Base-by-base conservation (phyloP, 2,113 vertebrate genomes). In the Atrichornis clamosus region DNA sequence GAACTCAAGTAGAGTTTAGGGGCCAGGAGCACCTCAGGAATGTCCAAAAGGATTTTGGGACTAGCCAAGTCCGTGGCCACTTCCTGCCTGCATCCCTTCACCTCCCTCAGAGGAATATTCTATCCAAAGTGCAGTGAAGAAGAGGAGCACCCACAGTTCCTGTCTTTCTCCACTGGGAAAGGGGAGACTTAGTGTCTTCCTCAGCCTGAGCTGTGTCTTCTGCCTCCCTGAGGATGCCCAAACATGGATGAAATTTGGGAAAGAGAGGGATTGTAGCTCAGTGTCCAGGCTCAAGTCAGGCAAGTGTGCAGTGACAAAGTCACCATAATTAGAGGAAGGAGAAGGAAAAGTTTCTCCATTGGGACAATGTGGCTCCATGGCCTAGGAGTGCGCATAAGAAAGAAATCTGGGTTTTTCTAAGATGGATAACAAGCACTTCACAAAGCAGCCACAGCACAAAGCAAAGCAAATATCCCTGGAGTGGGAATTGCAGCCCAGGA, bases 61-160 rank as follows among this genome's bases (percentile, higher is more conserved):
- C 15, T 67, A 55, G 16, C 23, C 62, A 90, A 1, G 11, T 69
- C 50, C 0, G 0, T 10, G 85, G 35, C 39, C 10, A 28, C 27
- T 9, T 73, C 49, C 63, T 17, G 19, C 42, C 82, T 13, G 3
- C 5, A 5, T 30, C 65, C 7, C 52, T 62, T 15, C 50, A 27
- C 2, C 50, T 39, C 52, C 39, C 50, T 39, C 4, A 0, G 18
- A 77, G 55, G 41, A 32, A 33, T 15, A 28, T 33, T 62, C 27
- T 37, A 0, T 11, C 42, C 41, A 37, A 64, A 42, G 6, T 7
- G 19, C 19, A 42, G 30, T 3, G 37, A 60, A 39, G 33, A 56
- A 49, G 32, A 63, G 32, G 24, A 60, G 41, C 35, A 35, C 3
- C 10, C 39, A 49, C 62, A 59, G 37, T 3, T 72, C 44, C 4